Evolutionary conservation across 30 jellyfish, hydroid and myxozoan genomes (phyloP).

Genomic region (Aurelia coerulea): DNA sequence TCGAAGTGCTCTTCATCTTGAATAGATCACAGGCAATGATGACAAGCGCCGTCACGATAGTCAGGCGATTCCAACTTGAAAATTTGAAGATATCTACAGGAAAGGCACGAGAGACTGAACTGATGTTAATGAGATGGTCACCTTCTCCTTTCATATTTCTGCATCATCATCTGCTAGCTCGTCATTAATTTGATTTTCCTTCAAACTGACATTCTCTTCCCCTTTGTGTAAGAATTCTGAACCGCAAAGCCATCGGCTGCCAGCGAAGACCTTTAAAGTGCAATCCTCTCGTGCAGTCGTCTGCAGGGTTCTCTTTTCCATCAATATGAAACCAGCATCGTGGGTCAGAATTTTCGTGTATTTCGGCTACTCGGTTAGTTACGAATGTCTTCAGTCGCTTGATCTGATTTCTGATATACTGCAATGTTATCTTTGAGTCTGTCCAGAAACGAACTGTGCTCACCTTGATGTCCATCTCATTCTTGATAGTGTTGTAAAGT

Average conservation of each 20-base stretch:
- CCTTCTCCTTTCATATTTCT: no score
- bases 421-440: not conserved
- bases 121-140: no score
- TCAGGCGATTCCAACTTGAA: no score
- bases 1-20: no score
- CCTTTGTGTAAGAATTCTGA: conserved; percentile 6
- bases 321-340: not conserved
- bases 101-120: no score
- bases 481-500: not conserved
- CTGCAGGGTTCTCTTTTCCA: not conserved
- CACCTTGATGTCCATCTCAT: not conserved
- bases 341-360: conserved; percentile 6
- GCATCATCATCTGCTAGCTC: no score
- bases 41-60: no score
- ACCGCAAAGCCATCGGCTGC: conserved; percentile 1
- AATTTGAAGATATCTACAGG: no score
- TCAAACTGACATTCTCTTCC: not conserved
- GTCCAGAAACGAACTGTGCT: no score
- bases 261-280: not conserved
- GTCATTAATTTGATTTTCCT: not conserved
- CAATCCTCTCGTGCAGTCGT: not conserved
- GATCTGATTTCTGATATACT: not conserved
- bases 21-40: no score
- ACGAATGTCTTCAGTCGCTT: conserved; percentile 5
- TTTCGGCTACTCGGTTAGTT: conserved; percentile 4